These are phyloP conservation scores for Pseudomyrmex gracilis DNA, from an alignment of 1,140 invertebrate species.

Conservation along the genomic window DNA sequence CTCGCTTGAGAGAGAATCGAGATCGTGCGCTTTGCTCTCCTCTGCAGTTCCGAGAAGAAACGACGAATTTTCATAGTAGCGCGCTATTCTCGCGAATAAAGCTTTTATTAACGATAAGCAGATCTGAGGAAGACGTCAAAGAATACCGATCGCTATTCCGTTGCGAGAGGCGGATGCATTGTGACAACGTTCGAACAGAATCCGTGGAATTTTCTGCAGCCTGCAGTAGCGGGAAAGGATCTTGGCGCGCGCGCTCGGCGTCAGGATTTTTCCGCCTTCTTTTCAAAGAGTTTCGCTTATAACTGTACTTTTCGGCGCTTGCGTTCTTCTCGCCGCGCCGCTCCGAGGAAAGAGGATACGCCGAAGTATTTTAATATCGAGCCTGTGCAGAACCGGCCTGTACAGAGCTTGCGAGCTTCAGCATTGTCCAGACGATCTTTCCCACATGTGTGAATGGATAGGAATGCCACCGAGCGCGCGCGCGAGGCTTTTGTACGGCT, in stretches of 20 bases:
- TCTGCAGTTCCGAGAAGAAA: not conserved
- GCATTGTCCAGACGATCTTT: conserved; percentile 72
- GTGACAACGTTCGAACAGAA: conserved; percentile 68
- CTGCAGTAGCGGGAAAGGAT: conserved; percentile 29
- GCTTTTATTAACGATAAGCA: conserved; percentile 57
- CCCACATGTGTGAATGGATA: conserved; percentile 73
- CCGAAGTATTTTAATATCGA: conserved; percentile 80
- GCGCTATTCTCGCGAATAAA: conserved; percentile 27
- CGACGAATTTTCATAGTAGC: conserved; percentile 27
- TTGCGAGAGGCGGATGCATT: not conserved
- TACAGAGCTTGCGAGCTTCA: conserved; percentile 62
- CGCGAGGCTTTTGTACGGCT: conserved; percentile 23
- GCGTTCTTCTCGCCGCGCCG: conserved; percentile 12
- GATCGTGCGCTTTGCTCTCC: conserved; percentile 9
- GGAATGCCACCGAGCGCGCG: conserved; percentile 65
- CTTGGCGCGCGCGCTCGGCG: conserved; percentile 7
- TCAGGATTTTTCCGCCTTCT: conserved; percentile 30
- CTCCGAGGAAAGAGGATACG: conserved; percentile 57
- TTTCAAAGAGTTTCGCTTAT: conserved; percentile 63
- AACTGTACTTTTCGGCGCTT: conserved; percentile 72
- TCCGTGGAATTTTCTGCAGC: conserved; percentile 68
- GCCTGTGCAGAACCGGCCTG: conserved; percentile 40
- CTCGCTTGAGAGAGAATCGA: conserved; percentile 5
- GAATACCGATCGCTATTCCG: conserved; percentile 30
- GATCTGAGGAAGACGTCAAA: conserved; percentile 51